Conservation (phyloP, 2,888 invertebrate species). For the Odontothrips loti region DNA sequence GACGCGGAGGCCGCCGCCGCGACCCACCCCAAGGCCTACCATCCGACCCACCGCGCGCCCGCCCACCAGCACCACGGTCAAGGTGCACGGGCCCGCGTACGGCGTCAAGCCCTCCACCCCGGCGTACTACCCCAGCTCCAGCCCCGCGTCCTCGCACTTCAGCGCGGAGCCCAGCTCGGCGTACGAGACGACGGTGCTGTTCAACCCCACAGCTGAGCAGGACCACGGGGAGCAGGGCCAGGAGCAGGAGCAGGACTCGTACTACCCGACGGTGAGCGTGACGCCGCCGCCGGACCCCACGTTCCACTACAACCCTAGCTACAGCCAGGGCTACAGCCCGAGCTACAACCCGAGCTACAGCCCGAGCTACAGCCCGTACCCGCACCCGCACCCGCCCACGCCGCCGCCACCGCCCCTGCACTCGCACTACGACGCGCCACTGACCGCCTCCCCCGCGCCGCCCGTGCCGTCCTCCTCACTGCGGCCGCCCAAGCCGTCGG, state of each 20-base stretch:
- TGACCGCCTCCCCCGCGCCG: not conserved
- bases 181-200: slow-evolving; percentile 16
- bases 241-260: not conserved
- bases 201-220: not conserved
- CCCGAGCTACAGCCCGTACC: not conserved
- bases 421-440: not conserved
- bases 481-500: slow-evolving; percentile 37
- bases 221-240: not conserved
- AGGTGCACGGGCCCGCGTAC: slow-evolving; percentile 28
- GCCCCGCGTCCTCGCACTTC: slow-evolving; percentile 32
- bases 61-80: slow-evolving; percentile 6
- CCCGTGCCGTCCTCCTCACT: slow-evolving; percentile 39
- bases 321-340: not conserved
- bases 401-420: slow-evolving; percentile 19
- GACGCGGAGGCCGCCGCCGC: not conserved
- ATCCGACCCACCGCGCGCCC: not conserved
- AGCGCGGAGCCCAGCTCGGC: slow-evolving; percentile 7
- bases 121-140: slow-evolving; percentile 34
- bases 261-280: slow-evolving; percentile 23
- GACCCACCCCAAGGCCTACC: not conserved
- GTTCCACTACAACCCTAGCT: not conserved
- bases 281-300: slow-evolving; percentile 14
- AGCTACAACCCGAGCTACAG: not conserved
- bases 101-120: slow-evolving; percentile 35
- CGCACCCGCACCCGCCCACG: not conserved